Base-by-base conservation (phyloP, 2,797 vertebrate genomes). In the Rhinogobio ventralis region DNA sequence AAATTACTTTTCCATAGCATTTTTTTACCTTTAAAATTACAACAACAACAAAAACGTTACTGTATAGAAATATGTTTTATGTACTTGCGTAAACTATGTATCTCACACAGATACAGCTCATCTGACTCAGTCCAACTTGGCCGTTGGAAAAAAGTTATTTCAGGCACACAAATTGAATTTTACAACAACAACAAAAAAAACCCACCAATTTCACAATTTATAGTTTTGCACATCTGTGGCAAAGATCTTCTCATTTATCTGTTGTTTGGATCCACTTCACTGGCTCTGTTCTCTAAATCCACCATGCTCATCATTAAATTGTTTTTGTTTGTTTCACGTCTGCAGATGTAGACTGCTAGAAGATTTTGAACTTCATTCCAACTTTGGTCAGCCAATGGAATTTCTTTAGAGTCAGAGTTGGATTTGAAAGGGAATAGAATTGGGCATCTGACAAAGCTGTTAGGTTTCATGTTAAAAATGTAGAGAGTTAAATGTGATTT, bases 161-260 rank as follows among this genome's bases (percentile, higher is more conserved):
- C n/a, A 45, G 33, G n/a, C 25, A 57, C 33, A 42, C 33, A 14
- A 28, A 78, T 46, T 13, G 9, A 45, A 62, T 78, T 28, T 78
- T 28, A 23, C 53, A n/a, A 9, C 36, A 39, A n/a, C n/a, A 3
- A 2, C 13, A 10, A 55, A 46, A 64, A 77, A 2, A 6, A 0
- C 4, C 1, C 55, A 45, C 9, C n/a, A 62, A 7, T 23, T 78
- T 78, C 39, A 62, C 57, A 64, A 39, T 46, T 62, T 78, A 45
- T 51, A 46, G 75, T 64, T 78, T 20, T 78, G 39, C 76, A 46
- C 76, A 78, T 64, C 57, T 78, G 57, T 64, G n/a, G 57, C 57
- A 62, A 62, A 78, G 57, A 45, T 64, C 55, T 62, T 45, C 39
- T 78, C n/a, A 78, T 78, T 30, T 64, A 30, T 46, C 39, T 78